Base-by-base conservation (phyloP, 2,888 invertebrate species). In the Leptothorax acervorum region DNA sequence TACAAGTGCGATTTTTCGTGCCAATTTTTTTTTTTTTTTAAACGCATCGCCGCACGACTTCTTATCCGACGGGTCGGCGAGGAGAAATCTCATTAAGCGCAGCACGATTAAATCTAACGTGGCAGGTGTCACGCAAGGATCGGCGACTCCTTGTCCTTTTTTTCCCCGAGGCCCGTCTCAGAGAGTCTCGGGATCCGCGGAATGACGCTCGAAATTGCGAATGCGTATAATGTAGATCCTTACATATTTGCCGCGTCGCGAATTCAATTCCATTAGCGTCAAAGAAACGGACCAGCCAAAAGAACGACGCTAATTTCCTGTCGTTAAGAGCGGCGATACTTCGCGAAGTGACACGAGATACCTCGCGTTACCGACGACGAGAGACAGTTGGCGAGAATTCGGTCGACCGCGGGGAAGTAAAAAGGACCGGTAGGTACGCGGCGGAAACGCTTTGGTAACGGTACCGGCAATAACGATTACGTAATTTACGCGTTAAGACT, bases 231-330 rank as follows among this genome's bases (percentile, higher is more conserved):
- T 65, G 88, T 81, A 84, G 75, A 53, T 60, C 65, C 68, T 68
- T 70, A 60, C 48, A 15, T 79, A 48, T 57, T 71, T 42, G 62
- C 48, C 51, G 55, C 90, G 85, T 42, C 71, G 35, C 48, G 55
- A 84, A 65, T 89, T 90, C 89, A 88, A 89, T 89, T 90, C 88
- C 86, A 88, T 90, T 89, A 88, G 35, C 60, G 81, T 82, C 53
- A 42, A 78, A 78, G 76, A 68, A 65, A 42, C 28, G 70, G 60
- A 28, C 68, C 71, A 75, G 79, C 62, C 66, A 60, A 28, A 81
- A 85, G 85, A 86, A 71, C 83, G 83, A 78, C 86, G 78, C 86
- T 90, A 90, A 90, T 90, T 89, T 90, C 81, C 86, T 84, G 88
- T 86, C 88, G 90, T 87, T 85, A 83, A 85, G 51, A 62, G 39